These are phyloP conservation scores for Poeciliopsis paucimaculata DNA, from an alignment of 2,797 vertebrate species.

Conservation along the genomic window DNA sequence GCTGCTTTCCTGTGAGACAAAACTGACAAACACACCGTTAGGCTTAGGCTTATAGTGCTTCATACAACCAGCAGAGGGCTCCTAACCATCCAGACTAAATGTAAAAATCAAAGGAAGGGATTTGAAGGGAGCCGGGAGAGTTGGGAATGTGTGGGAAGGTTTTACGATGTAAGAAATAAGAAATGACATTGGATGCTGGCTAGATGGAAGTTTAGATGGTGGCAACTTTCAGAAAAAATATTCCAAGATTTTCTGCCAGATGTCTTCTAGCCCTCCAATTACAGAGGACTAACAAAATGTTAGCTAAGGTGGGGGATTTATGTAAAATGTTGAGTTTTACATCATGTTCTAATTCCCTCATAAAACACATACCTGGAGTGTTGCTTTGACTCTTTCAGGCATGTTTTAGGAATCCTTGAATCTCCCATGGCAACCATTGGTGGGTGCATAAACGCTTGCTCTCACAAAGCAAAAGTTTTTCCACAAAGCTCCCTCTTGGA, in stretches of 20 bases:
- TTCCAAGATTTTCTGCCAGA: background rate
- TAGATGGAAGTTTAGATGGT: conserved; percentile 12
- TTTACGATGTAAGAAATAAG: conserved; percentile 12
- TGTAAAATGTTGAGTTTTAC: too few relatives aligned
- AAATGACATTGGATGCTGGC: background rate
- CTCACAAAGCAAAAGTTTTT: too few relatives aligned
- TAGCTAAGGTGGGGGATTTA: too few relatives aligned
- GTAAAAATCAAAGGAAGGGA: conserved; percentile 28
- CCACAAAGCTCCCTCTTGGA: too few relatives aligned
- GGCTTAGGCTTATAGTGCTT: conserved; percentile 30
- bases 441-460: too few relatives aligned
- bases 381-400: too few relatives aligned
- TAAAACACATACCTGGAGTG: too few relatives aligned
- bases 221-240: conserved; percentile 22
- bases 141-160: conserved; percentile 40
- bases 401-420: too few relatives aligned
- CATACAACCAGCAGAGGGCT: conserved; percentile 55
- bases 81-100: conserved; percentile 35
- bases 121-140: conserved; percentile 10
- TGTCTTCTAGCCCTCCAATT: conserved; percentile 29
- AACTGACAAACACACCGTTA: conserved; percentile 42
- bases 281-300: too few relatives aligned
- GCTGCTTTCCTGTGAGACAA: conserved; percentile 32
- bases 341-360: too few relatives aligned
- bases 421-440: too few relatives aligned